phyloP scores from a whole-genome alignment of 2,797 vertebrate genomes.

The Pseudochromis fuscus region DNA sequence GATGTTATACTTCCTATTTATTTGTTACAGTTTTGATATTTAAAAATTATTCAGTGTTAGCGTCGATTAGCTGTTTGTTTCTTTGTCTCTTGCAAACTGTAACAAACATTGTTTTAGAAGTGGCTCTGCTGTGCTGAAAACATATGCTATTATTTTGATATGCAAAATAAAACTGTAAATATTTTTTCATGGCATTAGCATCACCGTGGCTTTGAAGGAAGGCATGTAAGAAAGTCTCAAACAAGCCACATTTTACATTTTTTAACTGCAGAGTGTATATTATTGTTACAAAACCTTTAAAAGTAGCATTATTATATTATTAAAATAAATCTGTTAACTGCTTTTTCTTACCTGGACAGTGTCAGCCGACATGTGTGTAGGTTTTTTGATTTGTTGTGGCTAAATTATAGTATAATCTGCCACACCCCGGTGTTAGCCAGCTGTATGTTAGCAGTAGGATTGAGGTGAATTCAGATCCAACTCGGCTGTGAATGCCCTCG shows the following conservation, averaged over 20 bases:
- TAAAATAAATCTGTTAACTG: neutral
- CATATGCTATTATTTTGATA: neutral
- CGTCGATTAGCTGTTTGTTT: conserved; percentile 32
- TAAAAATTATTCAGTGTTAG: too few species aligned
- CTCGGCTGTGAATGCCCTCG: conserved; percentile 48
- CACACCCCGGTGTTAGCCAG: conserved; percentile 15
- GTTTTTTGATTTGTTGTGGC: neutral
- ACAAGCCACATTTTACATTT: conserved; percentile 12
- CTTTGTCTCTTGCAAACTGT: conserved; percentile 29
- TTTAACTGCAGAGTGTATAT: neutral
- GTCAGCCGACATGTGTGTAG: neutral
- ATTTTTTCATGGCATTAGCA: conserved; percentile 16
- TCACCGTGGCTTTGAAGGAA: conserved; percentile 2
- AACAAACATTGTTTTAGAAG: conserved; percentile 20
- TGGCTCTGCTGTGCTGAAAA: too few species aligned
- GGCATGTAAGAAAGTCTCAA: conserved; percentile 4
- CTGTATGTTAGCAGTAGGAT: conserved; percentile 26
- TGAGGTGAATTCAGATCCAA: conserved; percentile 47
- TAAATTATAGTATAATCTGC: conserved; percentile 35
- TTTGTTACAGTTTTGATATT: conserved; percentile 19
- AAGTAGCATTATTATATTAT: neutral
- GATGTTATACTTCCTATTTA: conserved; percentile 19
- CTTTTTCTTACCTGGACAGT: neutral
- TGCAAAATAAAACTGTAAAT: neutral
- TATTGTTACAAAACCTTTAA: conserved; percentile 10